These are phyloP conservation scores for Diadema setosum DNA, from an alignment of 35 echinoderm and acorn worm species.

Conservation along the genomic window DNA sequence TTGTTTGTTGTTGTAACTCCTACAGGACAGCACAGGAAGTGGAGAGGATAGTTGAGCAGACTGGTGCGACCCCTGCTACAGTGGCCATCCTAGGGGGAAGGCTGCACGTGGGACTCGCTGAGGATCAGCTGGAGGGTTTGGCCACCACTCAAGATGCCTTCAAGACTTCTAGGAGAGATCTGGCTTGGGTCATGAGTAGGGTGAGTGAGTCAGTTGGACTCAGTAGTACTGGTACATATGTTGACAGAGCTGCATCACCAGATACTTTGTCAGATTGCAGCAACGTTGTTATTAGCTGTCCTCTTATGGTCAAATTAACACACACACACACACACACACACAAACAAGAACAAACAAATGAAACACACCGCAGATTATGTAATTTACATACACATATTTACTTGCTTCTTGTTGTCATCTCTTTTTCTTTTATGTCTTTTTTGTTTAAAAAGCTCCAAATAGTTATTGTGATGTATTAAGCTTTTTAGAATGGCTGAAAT, in stretches of 20 bases:
- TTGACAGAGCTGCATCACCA: background rate
- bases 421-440: too few relatives aligned
- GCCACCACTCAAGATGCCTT: slow-evolving; percentile 55
- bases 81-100: slow-evolving; percentile 73
- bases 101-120: slow-evolving; percentile 67
- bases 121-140: slow-evolving; percentile 55
- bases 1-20: background rate
- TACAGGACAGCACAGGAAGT: slow-evolving; percentile 83
- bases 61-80: slow-evolving; percentile 76
- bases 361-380: background rate
- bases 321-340: too few relatives aligned
- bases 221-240: background rate
- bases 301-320: background rate
- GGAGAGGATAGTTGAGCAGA: slow-evolving; percentile 53
- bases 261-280: background rate
- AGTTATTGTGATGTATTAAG: too few relatives aligned
- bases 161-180: slow-evolving; percentile 82
- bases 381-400: background rate
- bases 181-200: slow-evolving; percentile 85
- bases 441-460: too few relatives aligned
- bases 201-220: background rate
- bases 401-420: background rate
- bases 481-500: too few relatives aligned
- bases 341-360: background rate
- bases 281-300: background rate